Evolutionary conservation across 2,888 invertebrate genomes (phyloP).

Genomic region (Tachystola acroxantha): DNA sequence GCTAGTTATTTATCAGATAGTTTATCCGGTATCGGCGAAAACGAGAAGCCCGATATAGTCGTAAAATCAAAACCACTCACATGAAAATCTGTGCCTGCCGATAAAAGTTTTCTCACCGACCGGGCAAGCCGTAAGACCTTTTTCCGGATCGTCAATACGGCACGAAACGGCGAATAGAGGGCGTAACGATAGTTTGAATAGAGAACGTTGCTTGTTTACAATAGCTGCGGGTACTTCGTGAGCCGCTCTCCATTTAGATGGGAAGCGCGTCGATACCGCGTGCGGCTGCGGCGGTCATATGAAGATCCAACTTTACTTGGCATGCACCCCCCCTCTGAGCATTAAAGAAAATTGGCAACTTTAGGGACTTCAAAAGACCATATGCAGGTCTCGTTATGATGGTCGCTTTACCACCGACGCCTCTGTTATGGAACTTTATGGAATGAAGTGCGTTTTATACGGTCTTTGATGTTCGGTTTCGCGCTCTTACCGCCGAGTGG

Average conservation of each 20-base stretch:
- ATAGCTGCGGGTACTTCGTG: constrained; percentile 72
- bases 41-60: constrained; percentile 24
- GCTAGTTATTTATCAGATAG: constrained; percentile 5
- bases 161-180: constrained; percentile 52
- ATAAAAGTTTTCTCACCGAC: constrained; percentile 43
- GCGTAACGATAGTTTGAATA: constrained; percentile 69
- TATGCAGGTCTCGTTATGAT: constrained; percentile 42
- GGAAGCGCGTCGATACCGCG: constrained; percentile 61
- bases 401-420: constrained; percentile 47
- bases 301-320: constrained; percentile 43
- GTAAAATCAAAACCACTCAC: constrained; percentile 34
- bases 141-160: constrained; percentile 54
- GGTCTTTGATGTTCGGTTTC: constrained; percentile 70
- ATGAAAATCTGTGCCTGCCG: constrained; percentile 39
- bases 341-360: constrained; percentile 16
- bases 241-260: constrained; percentile 69
- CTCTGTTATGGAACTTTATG: constrained; percentile 65
- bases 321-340: constrained; percentile 27
- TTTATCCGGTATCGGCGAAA: constrained; percentile 5
- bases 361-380: constrained; percentile 29
- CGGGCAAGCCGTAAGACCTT: constrained; percentile 46
- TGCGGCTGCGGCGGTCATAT: constrained; percentile 49
- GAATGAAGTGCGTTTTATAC: constrained; percentile 70
- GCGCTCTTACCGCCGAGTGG: constrained; percentile 58
- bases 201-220: constrained; percentile 69